phyloP scores from a whole-genome alignment of 2,113 vertebrate species.

The Oceanodroma tethys region DNA sequence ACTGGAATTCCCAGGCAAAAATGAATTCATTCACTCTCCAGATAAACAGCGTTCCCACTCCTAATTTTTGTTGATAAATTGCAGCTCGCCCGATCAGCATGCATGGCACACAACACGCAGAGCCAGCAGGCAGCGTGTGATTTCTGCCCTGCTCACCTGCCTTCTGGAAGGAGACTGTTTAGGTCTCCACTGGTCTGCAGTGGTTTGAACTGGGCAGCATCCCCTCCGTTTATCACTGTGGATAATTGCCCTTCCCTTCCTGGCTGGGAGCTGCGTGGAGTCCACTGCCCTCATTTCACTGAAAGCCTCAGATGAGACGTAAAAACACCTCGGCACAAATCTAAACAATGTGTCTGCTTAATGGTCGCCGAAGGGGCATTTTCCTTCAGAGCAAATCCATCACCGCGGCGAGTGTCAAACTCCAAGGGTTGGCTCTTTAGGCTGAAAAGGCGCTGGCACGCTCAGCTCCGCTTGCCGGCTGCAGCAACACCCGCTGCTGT shows the following conservation, averaged over 20 bases:
- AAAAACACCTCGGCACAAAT: neutral
- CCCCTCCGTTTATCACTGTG: fast-evolving
- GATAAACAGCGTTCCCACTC: neutral
- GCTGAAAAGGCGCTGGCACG: neutral
- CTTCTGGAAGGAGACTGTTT: neutral
- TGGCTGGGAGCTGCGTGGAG: neutral
- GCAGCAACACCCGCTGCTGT: neutral
- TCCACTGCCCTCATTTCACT: neutral
- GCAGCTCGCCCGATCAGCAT: neutral
- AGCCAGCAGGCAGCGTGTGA: neutral
- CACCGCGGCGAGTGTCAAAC: fast-evolving
- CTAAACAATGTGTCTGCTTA: neutral
- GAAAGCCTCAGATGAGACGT: neutral
- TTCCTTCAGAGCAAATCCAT: neutral
- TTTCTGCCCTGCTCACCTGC: neutral
- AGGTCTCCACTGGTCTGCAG: neutral
- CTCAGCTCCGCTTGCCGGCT: neutral
- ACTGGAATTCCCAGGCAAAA: neutral
- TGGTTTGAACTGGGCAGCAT: neutral
- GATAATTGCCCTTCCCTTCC: neutral
- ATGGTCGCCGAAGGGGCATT: neutral
- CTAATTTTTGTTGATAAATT: neutral
- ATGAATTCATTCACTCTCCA: neutral
- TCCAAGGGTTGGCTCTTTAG: neutral
- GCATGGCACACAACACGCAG: fast-evolving